Evolutionary conservation across 1,140 invertebrate species (phyloP).

Genomic region (Mylabris phalerata): DNA sequence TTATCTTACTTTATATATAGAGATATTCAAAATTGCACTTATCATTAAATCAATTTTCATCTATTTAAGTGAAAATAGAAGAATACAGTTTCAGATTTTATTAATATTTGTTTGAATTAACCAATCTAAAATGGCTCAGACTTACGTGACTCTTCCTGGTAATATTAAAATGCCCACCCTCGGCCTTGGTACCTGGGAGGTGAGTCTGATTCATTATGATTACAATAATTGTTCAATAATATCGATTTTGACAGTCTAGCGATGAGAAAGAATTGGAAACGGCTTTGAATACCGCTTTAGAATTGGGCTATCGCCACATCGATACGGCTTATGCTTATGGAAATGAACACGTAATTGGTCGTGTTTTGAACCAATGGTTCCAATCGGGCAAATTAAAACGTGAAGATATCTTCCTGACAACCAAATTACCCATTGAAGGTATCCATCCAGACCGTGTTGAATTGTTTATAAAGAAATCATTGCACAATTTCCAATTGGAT

Average conservation of each 20-base stretch:
- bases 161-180: constrained; percentile 22
- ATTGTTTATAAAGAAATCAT: constrained; percentile 22
- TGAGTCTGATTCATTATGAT: constrained; percentile 10
- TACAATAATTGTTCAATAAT: neutral
- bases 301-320: constrained; percentile 62
- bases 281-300: constrained; percentile 56
- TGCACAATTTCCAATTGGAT: constrained; percentile 20
- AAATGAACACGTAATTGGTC: constrained; percentile 73
- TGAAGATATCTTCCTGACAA: constrained; percentile 73
- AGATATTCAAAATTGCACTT: too few species aligned
- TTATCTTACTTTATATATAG: too few species aligned
- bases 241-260: constrained; percentile 20
- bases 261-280: constrained; percentile 56
- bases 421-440: constrained; percentile 56
- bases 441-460: constrained; percentile 44
- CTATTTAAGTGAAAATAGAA: too few species aligned
- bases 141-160: constrained; percentile 10
- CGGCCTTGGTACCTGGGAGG: constrained; percentile 27
- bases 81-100: too few species aligned
- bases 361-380: constrained; percentile 66
- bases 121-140: too few species aligned
- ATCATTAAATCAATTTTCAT: too few species aligned
- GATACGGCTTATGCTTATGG: constrained; percentile 66
- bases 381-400: constrained; percentile 58
- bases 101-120: too few species aligned